These are phyloP conservation scores for Xyliphius kryptos DNA, from an alignment of 2,113 vertebrate species.

Conservation along the genomic window DNA sequence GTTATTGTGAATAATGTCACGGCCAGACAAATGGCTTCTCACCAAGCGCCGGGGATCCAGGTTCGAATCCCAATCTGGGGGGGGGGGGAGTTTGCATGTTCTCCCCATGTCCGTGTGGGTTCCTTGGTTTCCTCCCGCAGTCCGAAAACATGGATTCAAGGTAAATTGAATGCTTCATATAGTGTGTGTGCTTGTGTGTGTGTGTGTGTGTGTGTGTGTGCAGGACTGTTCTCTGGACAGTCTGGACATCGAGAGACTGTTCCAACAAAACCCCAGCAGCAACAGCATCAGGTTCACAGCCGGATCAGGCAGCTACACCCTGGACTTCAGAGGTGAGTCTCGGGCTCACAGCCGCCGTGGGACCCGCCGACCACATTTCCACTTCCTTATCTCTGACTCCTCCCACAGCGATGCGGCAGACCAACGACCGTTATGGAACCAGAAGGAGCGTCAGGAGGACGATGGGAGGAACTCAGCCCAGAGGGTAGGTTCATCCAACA, in stretches of 20 bases:
- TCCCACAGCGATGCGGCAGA: background rate
- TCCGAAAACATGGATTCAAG: too few species aligned
- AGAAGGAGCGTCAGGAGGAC: background rate
- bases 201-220: background rate
- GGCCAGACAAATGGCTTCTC: too few species aligned
- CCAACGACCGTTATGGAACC: background rate
- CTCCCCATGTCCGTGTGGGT: too few species aligned
- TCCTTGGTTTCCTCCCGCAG: too few species aligned
- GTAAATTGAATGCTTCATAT: too few species aligned
- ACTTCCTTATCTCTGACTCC: background rate
- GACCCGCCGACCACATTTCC: background rate
- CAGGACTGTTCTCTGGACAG: background rate
- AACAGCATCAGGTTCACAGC: background rate
- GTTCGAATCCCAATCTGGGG: too few species aligned
- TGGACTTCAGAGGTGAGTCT: background rate
- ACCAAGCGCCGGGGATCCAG: too few species aligned
- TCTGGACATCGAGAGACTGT: background rate
- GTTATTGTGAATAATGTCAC: too few species aligned
- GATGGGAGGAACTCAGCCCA: background rate
- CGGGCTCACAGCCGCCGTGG: background rate
- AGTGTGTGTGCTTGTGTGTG: too few species aligned
- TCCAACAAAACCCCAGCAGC: background rate
- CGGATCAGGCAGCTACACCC: background rate
- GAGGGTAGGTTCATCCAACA: constrained; percentile 4
- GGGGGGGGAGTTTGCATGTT: too few species aligned